Percentiles rank a stretch among this genome's conserved stretches.
phyloP scores from a whole-genome alignment of 1,140 invertebrate species.

The Aphidius ervi region DNA sequence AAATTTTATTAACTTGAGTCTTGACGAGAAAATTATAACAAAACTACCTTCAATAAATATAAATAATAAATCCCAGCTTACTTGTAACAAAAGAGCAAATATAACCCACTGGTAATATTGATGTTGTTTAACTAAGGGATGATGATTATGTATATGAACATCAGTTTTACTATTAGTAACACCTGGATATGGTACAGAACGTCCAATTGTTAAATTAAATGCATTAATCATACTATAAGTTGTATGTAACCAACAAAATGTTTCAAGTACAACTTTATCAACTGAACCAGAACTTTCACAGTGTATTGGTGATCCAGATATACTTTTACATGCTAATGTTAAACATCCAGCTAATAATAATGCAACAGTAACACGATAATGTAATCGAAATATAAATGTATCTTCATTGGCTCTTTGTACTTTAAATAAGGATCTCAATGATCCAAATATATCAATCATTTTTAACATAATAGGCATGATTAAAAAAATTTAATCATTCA shows the following conservation, averaged over 20 bases:
- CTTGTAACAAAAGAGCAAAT: constrained; percentile 63
- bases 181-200: constrained; percentile 57
- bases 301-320: constrained; percentile 62
- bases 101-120: constrained; percentile 67
- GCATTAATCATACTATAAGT: constrained; percentile 63
- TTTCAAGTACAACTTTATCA: constrained; percentile 63
- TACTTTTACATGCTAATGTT: constrained; percentile 57
- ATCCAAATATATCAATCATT: constrained; percentile 52
- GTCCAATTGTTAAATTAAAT: constrained; percentile 52
- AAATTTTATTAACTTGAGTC: too few species aligned
- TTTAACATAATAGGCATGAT: constrained; percentile 49
- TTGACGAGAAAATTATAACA: too few species aligned
- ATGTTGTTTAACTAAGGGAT: constrained; percentile 51
- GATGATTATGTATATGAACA: constrained; percentile 44
- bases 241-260: constrained; percentile 72
- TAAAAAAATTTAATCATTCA: neutral
- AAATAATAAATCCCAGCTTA: constrained; percentile 35
- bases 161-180: constrained; percentile 48
- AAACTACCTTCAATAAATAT: neutral
- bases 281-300: constrained; percentile 60
- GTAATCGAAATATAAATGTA: constrained; percentile 58
- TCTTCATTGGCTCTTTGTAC: constrained; percentile 56
- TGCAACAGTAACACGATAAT: constrained; percentile 58
- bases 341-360: constrained; percentile 55
- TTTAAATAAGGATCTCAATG: constrained; percentile 53